phyloP scores from a whole-genome alignment of 1,140 invertebrate species.

The Achatina immaculata region DNA sequence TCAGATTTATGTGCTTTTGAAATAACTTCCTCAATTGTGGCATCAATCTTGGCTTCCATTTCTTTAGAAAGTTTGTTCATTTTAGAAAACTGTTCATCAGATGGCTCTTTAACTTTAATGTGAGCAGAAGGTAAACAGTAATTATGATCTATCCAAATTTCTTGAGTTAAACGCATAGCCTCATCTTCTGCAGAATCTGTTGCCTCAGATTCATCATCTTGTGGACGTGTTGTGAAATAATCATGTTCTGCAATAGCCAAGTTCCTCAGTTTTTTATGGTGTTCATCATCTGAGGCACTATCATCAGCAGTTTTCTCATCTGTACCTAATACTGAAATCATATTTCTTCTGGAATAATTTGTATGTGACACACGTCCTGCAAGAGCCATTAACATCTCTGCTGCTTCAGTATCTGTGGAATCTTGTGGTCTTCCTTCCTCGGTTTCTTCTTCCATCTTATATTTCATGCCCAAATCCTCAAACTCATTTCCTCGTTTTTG shows the following conservation, averaged over 20 bases:
- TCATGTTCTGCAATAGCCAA: slow-evolving; percentile 62
- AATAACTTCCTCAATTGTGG: slow-evolving; percentile 38
- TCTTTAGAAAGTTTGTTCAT: slow-evolving; percentile 9
- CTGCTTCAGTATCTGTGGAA: slow-evolving; percentile 34
- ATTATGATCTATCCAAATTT: slow-evolving; percentile 67
- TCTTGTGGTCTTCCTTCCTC: slow-evolving; percentile 6
- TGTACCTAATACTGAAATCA: not conserved
- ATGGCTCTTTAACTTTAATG: slow-evolving; percentile 40
- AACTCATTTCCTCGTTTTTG: slow-evolving; percentile 28
- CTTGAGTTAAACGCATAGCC: slow-evolving; percentile 44
- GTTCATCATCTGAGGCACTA: slow-evolving; percentile 30
- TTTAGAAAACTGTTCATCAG: slow-evolving; percentile 11
- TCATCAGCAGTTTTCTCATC: not conserved
- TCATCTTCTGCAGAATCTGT: slow-evolving; percentile 62
- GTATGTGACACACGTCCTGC: not conserved
- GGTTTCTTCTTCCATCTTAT: slow-evolving; percentile 28
- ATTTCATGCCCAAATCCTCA: slow-evolving; percentile 23
- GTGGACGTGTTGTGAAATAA: slow-evolving; percentile 55
- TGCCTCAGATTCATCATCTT: slow-evolving; percentile 47
- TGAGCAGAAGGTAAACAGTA: slow-evolving; percentile 62
- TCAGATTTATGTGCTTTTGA: slow-evolving; percentile 35
- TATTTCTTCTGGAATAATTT: not conserved
- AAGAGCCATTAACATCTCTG: slow-evolving; percentile 32
- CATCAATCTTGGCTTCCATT: slow-evolving; percentile 38
- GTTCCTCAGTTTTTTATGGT: slow-evolving; percentile 46